A percentile compares a stretch with the other conserved stretches of the same genome.
Conservation (phyloP, 2,888 invertebrate genomes). For the Dolichopus griseipennis region DNA sequence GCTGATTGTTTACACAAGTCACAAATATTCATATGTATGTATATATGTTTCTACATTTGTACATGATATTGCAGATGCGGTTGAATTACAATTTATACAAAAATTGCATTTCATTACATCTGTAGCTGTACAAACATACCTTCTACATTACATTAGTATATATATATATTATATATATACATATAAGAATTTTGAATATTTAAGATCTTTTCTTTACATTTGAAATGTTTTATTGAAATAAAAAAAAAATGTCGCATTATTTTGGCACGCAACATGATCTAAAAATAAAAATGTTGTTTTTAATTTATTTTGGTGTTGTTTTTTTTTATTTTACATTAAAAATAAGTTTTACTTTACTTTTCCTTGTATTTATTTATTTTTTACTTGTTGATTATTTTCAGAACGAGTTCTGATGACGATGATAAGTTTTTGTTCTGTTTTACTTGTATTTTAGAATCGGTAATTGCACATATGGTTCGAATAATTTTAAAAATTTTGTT, state of each 20-base stretch:
- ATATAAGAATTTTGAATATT: too few species aligned
- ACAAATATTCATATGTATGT: too few species aligned
- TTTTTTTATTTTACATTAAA: not conserved
- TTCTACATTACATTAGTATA: too few species aligned
- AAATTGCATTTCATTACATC: too few species aligned
- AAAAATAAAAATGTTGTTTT: not conserved
- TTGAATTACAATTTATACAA: too few species aligned
- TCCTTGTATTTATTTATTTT: not conserved
- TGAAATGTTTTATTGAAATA: too few species aligned
- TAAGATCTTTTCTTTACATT: too few species aligned
- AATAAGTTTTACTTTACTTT: not conserved
- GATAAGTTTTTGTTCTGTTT: not conserved
- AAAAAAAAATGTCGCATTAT: not conserved
- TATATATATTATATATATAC: too few species aligned
- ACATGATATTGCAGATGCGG: too few species aligned
- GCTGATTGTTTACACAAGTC: too few species aligned
- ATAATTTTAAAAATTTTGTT: not conserved
- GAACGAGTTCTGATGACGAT: not conserved
- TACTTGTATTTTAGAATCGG: not conserved
- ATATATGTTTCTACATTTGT: too few species aligned
- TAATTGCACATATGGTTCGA: conserved; percentile 1
- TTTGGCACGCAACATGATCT: conserved; percentile 2
- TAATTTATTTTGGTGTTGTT: not conserved
- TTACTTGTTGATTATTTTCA: not conserved
- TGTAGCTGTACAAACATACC: too few species aligned